Base-by-base conservation (phyloP, 2,888 invertebrate genomes). In the Chloroclysta siterata region DNA sequence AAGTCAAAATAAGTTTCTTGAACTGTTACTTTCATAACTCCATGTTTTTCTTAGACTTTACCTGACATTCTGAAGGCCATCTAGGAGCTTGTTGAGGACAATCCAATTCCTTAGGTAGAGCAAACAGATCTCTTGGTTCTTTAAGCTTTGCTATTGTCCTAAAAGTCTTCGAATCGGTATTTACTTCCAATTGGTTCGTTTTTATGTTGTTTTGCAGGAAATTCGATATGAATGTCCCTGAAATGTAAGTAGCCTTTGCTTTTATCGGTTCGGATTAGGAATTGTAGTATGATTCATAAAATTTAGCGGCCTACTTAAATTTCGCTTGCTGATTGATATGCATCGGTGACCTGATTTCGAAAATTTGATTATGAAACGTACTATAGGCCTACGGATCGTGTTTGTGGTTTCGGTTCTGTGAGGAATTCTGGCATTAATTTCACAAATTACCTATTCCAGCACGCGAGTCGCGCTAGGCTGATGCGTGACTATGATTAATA, bases 61-160 rank as follows among this genome's bases (percentile, higher is more conserved):
- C 97, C 94, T 97, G 97, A 88, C 97, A 97, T 93, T 97, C 97
- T 50, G 97, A 95, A 17, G 97, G 97, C 97, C 97, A 97, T 84
- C 97, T 93, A 63, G 97, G 95, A 76, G 96, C 95, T 92, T 97
- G 97, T 77, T 95, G 95, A 57, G 96, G 94, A 79, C 95, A 95
- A 76, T 95, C 95, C 79, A 95, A 89, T 82, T 95, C 95, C 81
- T 94, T 95, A 65, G 95, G 95, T 72, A 95, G 89, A 58, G 95
- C 95, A 85, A 96, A 96, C 63, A 96, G 90, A 80, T 96, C 96
- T 71, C 95, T 92, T 14, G 96, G 95, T 78, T 96, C 96, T 81
- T 93, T 94, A 62, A 95, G 83, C 77, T 95, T 95, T 42, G 95
- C 95, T 77, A 94, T 93, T 11, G 95, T 94, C 68, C 94, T 90